Base-by-base conservation (phyloP, 2,888 invertebrate species). In the Xanthorhoe designata region DNA sequence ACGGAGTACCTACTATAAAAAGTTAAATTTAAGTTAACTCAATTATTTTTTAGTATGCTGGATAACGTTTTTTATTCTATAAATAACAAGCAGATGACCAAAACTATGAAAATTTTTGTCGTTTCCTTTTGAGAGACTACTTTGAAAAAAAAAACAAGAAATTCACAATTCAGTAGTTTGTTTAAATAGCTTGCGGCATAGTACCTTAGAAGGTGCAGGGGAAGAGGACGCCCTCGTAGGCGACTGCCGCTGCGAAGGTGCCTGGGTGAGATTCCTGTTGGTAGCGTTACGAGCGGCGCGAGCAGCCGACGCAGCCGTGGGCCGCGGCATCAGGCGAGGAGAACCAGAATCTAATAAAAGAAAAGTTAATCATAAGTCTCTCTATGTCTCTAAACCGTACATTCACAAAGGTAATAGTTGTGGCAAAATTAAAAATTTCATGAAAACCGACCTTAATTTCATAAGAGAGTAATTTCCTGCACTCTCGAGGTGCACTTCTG, bases 241-340 rank as follows among this genome's bases (percentile, higher is more conserved):
- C 1, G 88, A 85, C 45, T 78, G 81, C 55, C 80, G 79, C 52
- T 79, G 81, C 15, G 76, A 38, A 8, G 76, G 53, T 1, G 77
- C 66, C 42, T 64, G 18, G 1, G 76, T 71, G 50, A 83, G 66
- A 68, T 84, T 87, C 58, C 92, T 81, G 66, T 88, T 91, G 70
- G 86, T 86, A 35, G 92, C 91, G 73, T 85, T 91, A 50, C 87
- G 87, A 3, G 91, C 91, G 0, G 92, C 92, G 29, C 92, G 90
- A 15, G 92, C 92, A 15, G 86, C 83, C 0, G 92, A 92, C 15
- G 92, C 91, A 0, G 91, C 90, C 2, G 92, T 92, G 5, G 85
- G 83, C 17, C 92, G 86, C 1, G 92, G 91, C 19, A 83, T 17
- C 57, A 91, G 73, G 13, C 88, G 85, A 8, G 90, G 88, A 56